A percentile compares a stretch with the other conserved stretches of the same genome.
Conservation (phyloP, 2,113 vertebrate genomes). For the Lepisosteus oculatus region DNA sequence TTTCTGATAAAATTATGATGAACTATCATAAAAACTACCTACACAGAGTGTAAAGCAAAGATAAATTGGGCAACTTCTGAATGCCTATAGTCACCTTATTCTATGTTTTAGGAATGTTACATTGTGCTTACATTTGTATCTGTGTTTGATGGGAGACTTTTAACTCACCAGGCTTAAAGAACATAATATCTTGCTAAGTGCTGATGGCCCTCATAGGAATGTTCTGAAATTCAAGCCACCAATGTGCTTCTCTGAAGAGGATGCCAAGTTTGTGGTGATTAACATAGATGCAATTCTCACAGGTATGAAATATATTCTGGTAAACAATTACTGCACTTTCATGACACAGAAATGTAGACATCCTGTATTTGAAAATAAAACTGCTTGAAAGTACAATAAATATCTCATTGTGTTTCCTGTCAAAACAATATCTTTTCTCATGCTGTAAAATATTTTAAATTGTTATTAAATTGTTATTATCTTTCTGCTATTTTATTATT, state of each 20-base stretch:
- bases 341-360: no score
- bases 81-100: not conserved
- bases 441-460: no score
- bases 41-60: no score
- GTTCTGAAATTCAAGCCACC: constrained; percentile 96
- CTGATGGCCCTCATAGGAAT: constrained; percentile 89
- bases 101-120: not conserved
- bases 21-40: no score
- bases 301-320: constrained; percentile 55
- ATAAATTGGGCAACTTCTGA: not conserved
- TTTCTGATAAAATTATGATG: no score
- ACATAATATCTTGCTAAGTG: constrained; percentile 79
- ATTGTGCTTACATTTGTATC: not conserved
- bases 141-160: not conserved
- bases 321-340: no score
- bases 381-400: no score
- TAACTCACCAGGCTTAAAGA: constrained; percentile 79
- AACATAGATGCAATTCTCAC: constrained; percentile 81
- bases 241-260: constrained; percentile 84
- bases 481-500: no score
- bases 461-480: no score
- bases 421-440: no score
- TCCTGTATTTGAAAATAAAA: no score
- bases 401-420: no score
- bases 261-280: constrained; percentile 75